A percentile compares a stretch with the other conserved stretches of the same genome.
Conservation (phyloP, 2,113 vertebrate species). For the Calonectris borealis region DNA sequence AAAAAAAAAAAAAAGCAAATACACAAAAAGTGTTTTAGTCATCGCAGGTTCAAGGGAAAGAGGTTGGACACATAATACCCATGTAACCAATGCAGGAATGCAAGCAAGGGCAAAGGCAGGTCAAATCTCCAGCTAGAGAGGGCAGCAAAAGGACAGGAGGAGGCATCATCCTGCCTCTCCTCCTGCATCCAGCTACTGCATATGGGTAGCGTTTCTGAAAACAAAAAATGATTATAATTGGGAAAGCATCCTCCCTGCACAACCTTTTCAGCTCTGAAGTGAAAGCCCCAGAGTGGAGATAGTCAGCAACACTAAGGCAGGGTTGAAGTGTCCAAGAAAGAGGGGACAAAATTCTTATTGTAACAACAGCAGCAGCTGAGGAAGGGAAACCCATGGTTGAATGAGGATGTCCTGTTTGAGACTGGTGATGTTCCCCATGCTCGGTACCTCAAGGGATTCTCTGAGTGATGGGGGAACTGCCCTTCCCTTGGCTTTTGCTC, state of each 20-base stretch:
- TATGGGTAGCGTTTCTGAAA: not conserved
- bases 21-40: not conserved
- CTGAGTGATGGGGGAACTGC: not conserved
- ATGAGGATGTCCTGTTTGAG: not conserved
- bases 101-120: not conserved
- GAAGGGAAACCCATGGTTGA: not conserved
- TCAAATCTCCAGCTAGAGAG: not conserved
- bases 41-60: not conserved
- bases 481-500: not conserved
- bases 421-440: not conserved
- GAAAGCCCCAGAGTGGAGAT: not conserved
- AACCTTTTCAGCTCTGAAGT: not conserved
- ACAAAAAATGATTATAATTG: not conserved
- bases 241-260: not conserved
- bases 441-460: accelerated
- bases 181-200: not conserved
- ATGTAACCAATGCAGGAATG: not conserved
- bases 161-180: not conserved
- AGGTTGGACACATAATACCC: not conserved
- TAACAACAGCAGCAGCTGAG: not conserved
- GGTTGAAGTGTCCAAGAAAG: not conserved
- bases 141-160: not conserved
- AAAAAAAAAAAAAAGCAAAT: not conserved
- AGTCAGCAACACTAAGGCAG: not conserved
- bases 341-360: not conserved